Conservation (phyloP, 2,113 vertebrate genomes). For the Cyanoramphus novaezelandiae region DNA sequence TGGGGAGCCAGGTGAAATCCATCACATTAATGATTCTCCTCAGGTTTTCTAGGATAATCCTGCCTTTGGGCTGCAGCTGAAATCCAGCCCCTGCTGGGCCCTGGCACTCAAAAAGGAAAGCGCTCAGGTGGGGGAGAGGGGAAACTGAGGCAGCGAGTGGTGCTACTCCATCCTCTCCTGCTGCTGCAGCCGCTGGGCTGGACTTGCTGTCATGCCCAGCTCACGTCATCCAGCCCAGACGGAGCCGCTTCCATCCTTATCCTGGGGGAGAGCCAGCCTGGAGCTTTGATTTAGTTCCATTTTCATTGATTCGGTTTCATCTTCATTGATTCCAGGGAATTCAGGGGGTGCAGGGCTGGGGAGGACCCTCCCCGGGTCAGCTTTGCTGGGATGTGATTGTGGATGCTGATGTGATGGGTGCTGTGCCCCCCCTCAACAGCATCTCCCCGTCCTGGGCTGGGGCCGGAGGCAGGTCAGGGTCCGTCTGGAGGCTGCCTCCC, state of each 20-base stretch:
- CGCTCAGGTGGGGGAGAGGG: background rate
- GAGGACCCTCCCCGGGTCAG: background rate
- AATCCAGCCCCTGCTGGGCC: background rate
- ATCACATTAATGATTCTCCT: background rate
- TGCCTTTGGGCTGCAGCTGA: background rate
- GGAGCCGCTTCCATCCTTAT: background rate
- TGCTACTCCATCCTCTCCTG: background rate
- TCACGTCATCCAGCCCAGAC: background rate
- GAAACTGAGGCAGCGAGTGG: conserved; percentile 19
- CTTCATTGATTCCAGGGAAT: background rate
- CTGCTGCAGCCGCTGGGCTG: background rate
- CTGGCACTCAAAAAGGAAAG: background rate
- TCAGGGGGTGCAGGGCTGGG: rapidly evolving
- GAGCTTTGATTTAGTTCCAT: background rate
- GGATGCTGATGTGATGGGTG: background rate
- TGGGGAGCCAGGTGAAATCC: background rate
- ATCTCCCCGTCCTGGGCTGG: background rate
- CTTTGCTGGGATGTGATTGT: background rate
- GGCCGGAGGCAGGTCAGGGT: conserved; percentile 11
- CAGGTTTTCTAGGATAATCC: background rate
- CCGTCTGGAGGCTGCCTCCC: conserved; percentile 19
- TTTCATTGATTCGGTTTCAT: background rate
- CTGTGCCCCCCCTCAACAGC: background rate
- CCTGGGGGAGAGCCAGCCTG: background rate
- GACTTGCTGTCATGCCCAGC: background rate